Evolutionary conservation across 2,797 vertebrate genomes (phyloP), one percentile per base, ranked within the genome.

Genomic region (Odontamblyopus rebecca): DNA sequence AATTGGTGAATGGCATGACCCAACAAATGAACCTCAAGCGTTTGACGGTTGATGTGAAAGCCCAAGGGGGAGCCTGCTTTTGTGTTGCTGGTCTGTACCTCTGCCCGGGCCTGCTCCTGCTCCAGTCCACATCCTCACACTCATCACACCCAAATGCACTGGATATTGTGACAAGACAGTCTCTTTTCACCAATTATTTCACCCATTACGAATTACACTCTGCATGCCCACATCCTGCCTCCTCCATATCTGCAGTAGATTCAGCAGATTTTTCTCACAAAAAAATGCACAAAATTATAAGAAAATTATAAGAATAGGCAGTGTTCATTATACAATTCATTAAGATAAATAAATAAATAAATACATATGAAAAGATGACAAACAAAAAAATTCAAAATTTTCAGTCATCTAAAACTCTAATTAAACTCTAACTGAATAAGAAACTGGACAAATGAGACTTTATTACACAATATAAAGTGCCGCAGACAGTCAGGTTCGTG

Each of bases 181-280:
- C 89, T 92, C 89, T 88, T 91, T 93, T 90, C 85, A 82, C 82
- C 92, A 86, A 91, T 92, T 93, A 93, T 91, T 92, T 91, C 86
- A 86, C 82, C 91, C 89, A 92, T 92, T 90, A 93, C 84, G 80
- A 82, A 86, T 82, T 77, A 73, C 61, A n/a, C 63, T 74, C 81
- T 71, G 72, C 72, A 70, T 78, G 11, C 69, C 81, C 82, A 83
- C 82, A 71, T 83, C 89, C 85, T 74, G 71, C 60, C 70, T 65
- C 64, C 72, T 81, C 81, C 26, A 70, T 75, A 73, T 71, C 9
- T 60, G 5, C 29, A 60, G 65, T 23, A 72, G 69, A 66, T 61
- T 57, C 23, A 26, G 23, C 23, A 13, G 23, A 26, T 57, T 57
- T 77, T 78, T 74, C 38, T 64, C 69, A 67, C 3, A 57, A 27